Conservation (phyloP, 2,113 vertebrate species). For the Aphyosemion australe region DNA sequence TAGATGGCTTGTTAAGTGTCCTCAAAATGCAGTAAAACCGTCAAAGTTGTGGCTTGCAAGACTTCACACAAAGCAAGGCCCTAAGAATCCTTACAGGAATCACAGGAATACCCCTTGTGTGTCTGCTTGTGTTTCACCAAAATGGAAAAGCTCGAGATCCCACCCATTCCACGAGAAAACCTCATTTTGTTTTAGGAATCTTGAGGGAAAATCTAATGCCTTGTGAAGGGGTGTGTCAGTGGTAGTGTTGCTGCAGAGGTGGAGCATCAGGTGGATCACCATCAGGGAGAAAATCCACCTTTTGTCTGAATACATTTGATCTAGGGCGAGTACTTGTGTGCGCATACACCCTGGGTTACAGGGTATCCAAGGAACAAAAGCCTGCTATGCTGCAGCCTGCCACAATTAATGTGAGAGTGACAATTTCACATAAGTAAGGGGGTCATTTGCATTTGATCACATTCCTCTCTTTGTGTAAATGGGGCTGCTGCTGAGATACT, state of each 20-base stretch:
- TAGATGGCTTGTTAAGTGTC: slow-evolving; percentile 38
- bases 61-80: slow-evolving; percentile 10
- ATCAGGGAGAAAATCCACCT: slow-evolving; percentile 33
- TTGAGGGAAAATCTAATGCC: neutral
- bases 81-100: neutral
- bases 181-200: no score
- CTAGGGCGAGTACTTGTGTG: slow-evolving; percentile 5
- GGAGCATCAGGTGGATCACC: slow-evolving; percentile 22
- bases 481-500: slow-evolving; percentile 46
- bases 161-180: no score
- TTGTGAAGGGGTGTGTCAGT: slow-evolving; percentile 9
- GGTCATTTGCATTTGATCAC: slow-evolving; percentile 72
- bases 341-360: neutral
- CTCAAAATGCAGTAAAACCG: slow-evolving; percentile 33
- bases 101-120: neutral
- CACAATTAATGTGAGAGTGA: slow-evolving; percentile 45
- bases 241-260: slow-evolving; percentile 12
- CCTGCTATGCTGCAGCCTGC: slow-evolving; percentile 25
- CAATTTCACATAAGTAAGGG: slow-evolving; percentile 38
- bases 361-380: slow-evolving; percentile 47
- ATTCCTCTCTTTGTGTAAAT: slow-evolving; percentile 60
- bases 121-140: no score
- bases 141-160: no score
- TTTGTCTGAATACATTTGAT: slow-evolving; percentile 53
- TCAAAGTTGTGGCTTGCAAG: slow-evolving; percentile 9